These are phyloP conservation scores for Saguinus midas DNA, from an alignment of 2,113 vertebrate species.

Conservation along the genomic window DNA sequence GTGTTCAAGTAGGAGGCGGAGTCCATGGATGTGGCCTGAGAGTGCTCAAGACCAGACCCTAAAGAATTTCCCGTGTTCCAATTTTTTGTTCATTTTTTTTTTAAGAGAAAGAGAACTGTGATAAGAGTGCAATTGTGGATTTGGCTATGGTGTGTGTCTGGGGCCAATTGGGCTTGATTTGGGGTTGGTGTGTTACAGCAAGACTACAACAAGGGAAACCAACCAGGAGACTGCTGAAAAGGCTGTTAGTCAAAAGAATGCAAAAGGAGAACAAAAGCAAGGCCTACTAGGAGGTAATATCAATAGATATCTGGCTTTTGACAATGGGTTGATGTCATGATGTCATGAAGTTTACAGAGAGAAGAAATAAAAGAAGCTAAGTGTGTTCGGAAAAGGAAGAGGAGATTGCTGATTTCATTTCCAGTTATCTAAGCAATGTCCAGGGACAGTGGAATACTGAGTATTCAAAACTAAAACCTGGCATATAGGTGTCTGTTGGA, in stretches of 20 bases:
- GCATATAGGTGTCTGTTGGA: neutral
- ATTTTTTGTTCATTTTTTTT: neutral
- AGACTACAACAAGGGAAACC: neutral
- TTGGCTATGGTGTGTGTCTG: neutral
- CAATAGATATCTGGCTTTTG: neutral
- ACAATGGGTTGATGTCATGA: neutral
- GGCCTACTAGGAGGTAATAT: neutral
- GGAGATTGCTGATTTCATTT: neutral
- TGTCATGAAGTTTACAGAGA: neutral
- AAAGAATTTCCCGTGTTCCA: neutral
- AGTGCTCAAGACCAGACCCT: neutral
- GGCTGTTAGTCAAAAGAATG: neutral
- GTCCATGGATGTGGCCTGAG: neutral
- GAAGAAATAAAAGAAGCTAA: neutral
- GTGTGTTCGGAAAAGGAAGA: neutral
- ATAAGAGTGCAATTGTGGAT: neutral
- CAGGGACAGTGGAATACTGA: neutral
- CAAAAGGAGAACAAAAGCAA: neutral
- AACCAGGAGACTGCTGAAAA: neutral
- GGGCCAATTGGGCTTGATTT: neutral
- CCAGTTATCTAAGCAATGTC: neutral
- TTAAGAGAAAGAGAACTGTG: neutral
- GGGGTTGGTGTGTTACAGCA: neutral
- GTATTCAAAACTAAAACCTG: neutral
- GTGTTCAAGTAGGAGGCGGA: neutral